Base-by-base conservation (phyloP, 2,113 vertebrate species). In the Paracanthobrama guichenoti region DNA sequence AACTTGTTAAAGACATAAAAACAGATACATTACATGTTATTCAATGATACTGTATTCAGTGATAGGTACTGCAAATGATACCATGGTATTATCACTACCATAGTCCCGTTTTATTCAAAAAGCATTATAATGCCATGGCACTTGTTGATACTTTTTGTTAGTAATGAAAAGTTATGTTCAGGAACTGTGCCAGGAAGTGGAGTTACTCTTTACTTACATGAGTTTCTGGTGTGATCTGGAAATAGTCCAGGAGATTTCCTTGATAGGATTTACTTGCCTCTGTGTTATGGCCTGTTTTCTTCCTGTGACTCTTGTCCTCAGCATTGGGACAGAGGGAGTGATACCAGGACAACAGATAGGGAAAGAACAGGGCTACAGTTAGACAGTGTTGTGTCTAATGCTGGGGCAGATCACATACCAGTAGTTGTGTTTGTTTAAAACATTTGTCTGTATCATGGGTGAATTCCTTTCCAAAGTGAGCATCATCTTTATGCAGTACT, bases 171-270 rank as follows among this genome's bases (percentile, higher is more conserved):
- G 69, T 46, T 72, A 44, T 6, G 14, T 44, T 46, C 44, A 50
- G 24, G 46, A 24, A 74, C 46, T 50, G 1, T 50, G 24, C 12
- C 46, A 50, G 24, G 72, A 74, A 74, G 13, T 28, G 46, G 46
- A 53, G 6, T 28, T 50, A 28, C 72, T 75, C 72, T 75, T 74
- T 50, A 50, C 24, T 74, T 50, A 18, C 44, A 74, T 2, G 24
- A 28, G 72, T 50, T 74, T 74, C 46, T 74, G 44, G 46, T 74
- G 72, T 28, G 72, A 74, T 50, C 26, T 74, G 72, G 72, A 50
- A 74, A 50, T 1, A 50, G 44, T 50, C 72, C 72, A 74, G 50
- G 24, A 74, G 44, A 74, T 74, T 74, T 74, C 46, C 72, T 28
- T 74, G 24, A 74, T 74, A 28, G 72, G 24, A 74, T 74, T 53